Evolutionary conservation across 2,797 vertebrate species (phyloP).

Genomic region (Lutjanus campechanus): DNA sequence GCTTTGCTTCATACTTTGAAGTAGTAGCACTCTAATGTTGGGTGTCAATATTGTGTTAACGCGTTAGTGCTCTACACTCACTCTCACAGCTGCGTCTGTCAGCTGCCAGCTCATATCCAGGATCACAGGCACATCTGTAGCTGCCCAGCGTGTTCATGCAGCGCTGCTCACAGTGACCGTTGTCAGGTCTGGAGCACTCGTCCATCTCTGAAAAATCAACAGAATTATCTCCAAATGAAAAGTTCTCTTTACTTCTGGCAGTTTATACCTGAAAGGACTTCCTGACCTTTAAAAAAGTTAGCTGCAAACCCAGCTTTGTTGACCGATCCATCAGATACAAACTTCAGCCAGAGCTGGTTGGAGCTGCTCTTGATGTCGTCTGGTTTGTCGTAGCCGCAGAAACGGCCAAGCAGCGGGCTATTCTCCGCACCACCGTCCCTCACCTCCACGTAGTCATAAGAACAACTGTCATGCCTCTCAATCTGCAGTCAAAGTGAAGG

Average conservation of each 20-base stretch:
- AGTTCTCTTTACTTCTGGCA: neutral
- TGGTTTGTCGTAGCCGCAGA: conserved; percentile 95
- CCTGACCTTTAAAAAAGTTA: conserved; percentile 95
- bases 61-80: conserved; percentile 76
- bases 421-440: conserved; percentile 90
- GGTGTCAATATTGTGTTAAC: neutral
- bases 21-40: neutral
- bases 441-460: conserved; percentile 96
- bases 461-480: conserved; percentile 94
- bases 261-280: neutral
- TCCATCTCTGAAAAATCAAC: conserved; percentile 89
- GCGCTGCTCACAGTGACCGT: conserved; percentile 94
- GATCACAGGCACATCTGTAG: conserved; percentile 96
- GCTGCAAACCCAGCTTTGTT: conserved; percentile 96
- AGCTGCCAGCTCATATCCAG: conserved; percentile 93
- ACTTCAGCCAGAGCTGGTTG: conserved; percentile 96
- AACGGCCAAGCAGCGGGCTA: conserved; percentile 91
- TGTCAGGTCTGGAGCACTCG: conserved; percentile 92
- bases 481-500: conserved; percentile 81
- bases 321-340: conserved; percentile 95
- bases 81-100: conserved; percentile 95
- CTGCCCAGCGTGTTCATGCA: conserved; percentile 97
- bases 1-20: neutral
- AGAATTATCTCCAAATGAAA: neutral
- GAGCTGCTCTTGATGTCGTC: conserved; percentile 94